Conservation (phyloP, 1,140 invertebrate genomes). For the Drosophila sechellia region DNA sequence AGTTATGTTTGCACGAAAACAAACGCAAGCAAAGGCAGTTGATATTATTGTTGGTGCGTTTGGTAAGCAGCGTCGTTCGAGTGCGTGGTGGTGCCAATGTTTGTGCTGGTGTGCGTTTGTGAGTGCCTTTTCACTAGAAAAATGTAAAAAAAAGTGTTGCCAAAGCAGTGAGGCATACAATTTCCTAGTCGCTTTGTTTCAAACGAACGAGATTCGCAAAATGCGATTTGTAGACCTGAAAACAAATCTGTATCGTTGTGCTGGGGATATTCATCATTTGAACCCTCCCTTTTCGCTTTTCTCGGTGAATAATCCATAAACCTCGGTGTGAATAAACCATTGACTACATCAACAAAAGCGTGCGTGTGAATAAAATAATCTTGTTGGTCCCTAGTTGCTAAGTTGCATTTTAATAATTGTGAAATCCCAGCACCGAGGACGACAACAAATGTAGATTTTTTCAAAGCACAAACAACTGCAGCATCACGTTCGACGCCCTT, state of each 20-base stretch:
- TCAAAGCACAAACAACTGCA: constrained; percentile 19
- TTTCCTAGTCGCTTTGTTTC: constrained; percentile 21
- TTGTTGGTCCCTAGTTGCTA: constrained; percentile 1
- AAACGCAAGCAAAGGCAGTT: neutral
- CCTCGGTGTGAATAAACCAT: constrained; percentile 35
- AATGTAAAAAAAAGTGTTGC: constrained; percentile 68
- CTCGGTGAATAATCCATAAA: too few relatives aligned
- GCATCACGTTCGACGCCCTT: constrained; percentile 57
- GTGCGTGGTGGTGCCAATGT: constrained; percentile 29
- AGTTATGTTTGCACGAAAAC: neutral
- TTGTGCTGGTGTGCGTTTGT: constrained; percentile 26
- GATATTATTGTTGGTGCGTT: constrained; percentile 10
- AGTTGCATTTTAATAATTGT: constrained; percentile 19
- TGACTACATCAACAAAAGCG: constrained; percentile 29
- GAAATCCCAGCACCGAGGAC: constrained; percentile 8
- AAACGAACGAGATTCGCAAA: constrained; percentile 5
- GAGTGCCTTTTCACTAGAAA: constrained; percentile 64
- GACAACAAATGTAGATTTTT: constrained; percentile 19
- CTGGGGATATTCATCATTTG: constrained; percentile 20
- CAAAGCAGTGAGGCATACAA: constrained; percentile 29
- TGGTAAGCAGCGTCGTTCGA: constrained; percentile 43
- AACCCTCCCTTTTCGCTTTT: constrained; percentile 5
- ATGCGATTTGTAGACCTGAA: constrained; percentile 2
- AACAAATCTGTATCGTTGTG: constrained; percentile 23
- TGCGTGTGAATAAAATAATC: constrained; percentile 8